phyloP scores from a whole-genome alignment of 2,888 invertebrate genomes.

The Ctenicera cuprea region DNA sequence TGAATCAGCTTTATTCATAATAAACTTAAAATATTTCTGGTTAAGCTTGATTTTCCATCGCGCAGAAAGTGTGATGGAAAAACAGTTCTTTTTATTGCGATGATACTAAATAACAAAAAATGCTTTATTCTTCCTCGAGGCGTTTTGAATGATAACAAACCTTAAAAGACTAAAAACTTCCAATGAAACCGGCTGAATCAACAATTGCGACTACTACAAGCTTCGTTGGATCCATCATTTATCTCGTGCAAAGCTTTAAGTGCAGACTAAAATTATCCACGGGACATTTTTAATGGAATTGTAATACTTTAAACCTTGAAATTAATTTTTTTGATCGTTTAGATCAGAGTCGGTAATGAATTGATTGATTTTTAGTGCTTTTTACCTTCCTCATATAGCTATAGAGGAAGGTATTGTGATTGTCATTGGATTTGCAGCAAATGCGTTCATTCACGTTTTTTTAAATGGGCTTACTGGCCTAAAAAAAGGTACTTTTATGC shows the following conservation, averaged over 20 bases:
- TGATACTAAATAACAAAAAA: neutral
- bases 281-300: neutral
- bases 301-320: neutral
- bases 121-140: neutral
- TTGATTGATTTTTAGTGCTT: too few species aligned
- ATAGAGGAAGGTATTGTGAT: too few species aligned
- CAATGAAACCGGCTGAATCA: constrained; percentile 20
- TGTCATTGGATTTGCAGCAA: too few species aligned
- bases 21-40: neutral
- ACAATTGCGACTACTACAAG: constrained; percentile 11
- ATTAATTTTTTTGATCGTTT: neutral
- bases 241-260: constrained; percentile 1
- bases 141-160: constrained; percentile 1
- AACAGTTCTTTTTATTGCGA: constrained; percentile 3
- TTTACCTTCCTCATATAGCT: too few species aligned
- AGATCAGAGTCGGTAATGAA: too few species aligned
- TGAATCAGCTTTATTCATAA: neutral
- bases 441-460: too few species aligned
- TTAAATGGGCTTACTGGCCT: too few species aligned
- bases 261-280: neutral
- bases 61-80: neutral
- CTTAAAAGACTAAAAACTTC: constrained; percentile 17
- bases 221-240: constrained; percentile 11
- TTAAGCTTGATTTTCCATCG: neutral
- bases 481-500: too few species aligned